A percentile compares a stretch with the other conserved stretches of the same genome.
These are phyloP conservation scores for Oenanthe melanoleuca DNA, from an alignment of 2,113 vertebrate species.

Conservation along the genomic window DNA sequence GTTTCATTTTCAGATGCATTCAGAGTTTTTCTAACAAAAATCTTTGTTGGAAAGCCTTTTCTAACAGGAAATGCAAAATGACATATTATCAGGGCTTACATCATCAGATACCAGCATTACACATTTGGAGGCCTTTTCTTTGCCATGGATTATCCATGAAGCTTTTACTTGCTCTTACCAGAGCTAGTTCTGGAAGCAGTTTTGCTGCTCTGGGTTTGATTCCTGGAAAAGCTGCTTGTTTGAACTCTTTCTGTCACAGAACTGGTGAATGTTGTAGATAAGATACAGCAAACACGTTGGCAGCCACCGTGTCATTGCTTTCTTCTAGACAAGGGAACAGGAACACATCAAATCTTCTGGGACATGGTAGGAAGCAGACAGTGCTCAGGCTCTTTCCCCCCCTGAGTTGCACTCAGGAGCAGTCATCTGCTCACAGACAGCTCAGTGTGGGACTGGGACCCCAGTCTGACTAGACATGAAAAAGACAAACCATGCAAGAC, in stretches of 20 bases:
- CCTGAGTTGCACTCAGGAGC: not conserved
- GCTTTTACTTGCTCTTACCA: not conserved
- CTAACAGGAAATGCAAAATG: not conserved
- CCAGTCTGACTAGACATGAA: not conserved
- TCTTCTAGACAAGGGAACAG: not conserved
- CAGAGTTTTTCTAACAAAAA: not conserved
- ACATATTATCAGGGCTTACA: not conserved
- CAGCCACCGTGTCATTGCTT: not conserved
- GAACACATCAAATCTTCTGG: not conserved
- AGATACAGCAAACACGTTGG: not conserved
- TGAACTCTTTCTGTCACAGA: not conserved
- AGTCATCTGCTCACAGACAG: not conserved
- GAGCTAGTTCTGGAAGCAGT: not conserved
- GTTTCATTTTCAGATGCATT: not conserved
- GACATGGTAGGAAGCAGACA: rapidly evolving
- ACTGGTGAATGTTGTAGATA: not conserved
- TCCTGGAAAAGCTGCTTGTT: not conserved
- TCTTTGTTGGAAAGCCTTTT: not conserved
- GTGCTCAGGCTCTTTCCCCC: not conserved
- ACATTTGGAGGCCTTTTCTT: not conserved
- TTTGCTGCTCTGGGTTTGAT: not conserved
- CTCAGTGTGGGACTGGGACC: not conserved
- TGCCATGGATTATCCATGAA: not conserved
- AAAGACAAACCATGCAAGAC: not conserved
- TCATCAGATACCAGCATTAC: not conserved